Evolutionary conservation across 2,113 vertebrate species (phyloP), one percentile per base, ranked within the genome.

Genomic region (Thunnus thynnus): DNA sequence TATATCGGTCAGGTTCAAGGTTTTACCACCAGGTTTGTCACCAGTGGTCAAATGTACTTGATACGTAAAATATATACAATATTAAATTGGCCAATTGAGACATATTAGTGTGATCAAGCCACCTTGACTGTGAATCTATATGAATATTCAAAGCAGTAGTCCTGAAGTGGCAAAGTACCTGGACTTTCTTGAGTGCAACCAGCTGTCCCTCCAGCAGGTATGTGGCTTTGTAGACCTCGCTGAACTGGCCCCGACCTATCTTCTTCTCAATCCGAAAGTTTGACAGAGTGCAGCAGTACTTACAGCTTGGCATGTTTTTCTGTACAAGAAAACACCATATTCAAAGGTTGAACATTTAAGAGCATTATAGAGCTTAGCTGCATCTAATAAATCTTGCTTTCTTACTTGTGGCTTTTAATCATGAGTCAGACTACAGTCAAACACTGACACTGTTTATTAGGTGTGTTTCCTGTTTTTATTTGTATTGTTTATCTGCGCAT

Each of bases 241-340:
- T 99, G 90, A 99, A 99, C 86, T 99, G 97, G 78, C 97, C 97
- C 27, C 96, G 95, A 10, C 97, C 97, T 47, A 98, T 98, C 93
- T 98, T 98, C 82, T 98, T 99, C 91, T 97, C 97, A 88, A 99
- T 97, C 58, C 93, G 96, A 83, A 98, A 97, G 93, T 98, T 98
- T 76, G 96, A 86, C 96, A 95, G 76, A 87, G 95, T 88, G 61
- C 91, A 92, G 82, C 77, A 89, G 80, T 84, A 93, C 13, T 78
- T 84, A 48, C n/a, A 84, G 58, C 78, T 78, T 0, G 80, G 75
- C 60, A 78, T 17, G 13, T 89, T 91, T 72, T 74, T 91, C 92
- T 89, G 65, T 16, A 46, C 5, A 54, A 70, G 12, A 47, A 83
- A 71, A 82, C 9, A 74, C 2, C 13, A 18, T 2, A 27, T 60